A percentile compares a stretch with the other conserved stretches of the same genome.
These are phyloP conservation scores for Salarias fasciatus DNA, from an alignment of 2,797 vertebrate species.

Conservation along the genomic window DNA sequence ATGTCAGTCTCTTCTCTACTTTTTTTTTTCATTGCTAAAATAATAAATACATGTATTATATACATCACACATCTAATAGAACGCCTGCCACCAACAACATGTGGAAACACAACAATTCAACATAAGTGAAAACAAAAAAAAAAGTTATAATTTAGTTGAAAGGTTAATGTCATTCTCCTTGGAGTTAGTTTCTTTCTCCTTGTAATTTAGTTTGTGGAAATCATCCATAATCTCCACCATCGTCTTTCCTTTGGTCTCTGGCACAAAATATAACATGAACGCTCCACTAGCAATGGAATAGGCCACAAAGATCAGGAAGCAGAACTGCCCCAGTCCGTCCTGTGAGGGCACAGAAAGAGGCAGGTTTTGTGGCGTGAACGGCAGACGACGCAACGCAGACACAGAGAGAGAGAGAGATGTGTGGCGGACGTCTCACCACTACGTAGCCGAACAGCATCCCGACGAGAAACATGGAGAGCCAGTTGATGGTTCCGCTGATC, in stretches of 20 bases:
- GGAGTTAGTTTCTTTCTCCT: constrained; percentile 25
- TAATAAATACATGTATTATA: no score
- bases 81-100: background rate
- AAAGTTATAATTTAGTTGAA: constrained; percentile 51
- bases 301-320: constrained; percentile 77
- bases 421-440: constrained; percentile 76
- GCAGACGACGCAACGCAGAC: background rate
- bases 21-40: no score
- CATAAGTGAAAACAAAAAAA: background rate
- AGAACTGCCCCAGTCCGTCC: constrained; percentile 83
- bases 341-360: constrained; percentile 54
- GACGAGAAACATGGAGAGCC: constrained; percentile 80
- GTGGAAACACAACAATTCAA: no score
- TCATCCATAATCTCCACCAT: constrained; percentile 70
- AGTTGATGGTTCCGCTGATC: constrained; percentile 78
- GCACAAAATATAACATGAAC: constrained; percentile 68
- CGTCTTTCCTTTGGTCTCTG: constrained; percentile 77
- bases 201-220: constrained; percentile 75
- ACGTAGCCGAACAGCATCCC: constrained; percentile 84
- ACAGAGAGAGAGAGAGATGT: background rate
- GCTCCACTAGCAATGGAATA: constrained; percentile 54
- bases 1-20: background rate
- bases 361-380: background rate
- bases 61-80: background rate
- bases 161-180: constrained; percentile 31